Base-by-base conservation (phyloP, 2,797 vertebrate species). In the Triplophysa bombifrons region DNA sequence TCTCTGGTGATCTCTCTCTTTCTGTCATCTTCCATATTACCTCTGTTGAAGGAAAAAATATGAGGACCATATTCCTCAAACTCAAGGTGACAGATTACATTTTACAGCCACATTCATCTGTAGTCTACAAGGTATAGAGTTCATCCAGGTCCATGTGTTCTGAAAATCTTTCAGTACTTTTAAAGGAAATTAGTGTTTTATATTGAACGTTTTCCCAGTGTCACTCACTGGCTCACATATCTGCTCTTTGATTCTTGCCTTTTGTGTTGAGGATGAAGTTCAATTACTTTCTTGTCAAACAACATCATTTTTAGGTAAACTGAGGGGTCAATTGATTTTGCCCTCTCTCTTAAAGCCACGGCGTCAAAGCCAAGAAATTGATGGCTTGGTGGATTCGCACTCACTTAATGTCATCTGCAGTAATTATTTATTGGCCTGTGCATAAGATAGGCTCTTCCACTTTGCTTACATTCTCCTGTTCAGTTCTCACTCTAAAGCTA, bases 381-480 rank as follows among this genome's bases (percentile, higher is more conserved):
- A 89, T 84, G 63, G 78, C 82, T 82, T 74, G 80, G 81, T 60
- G 82, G 82, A 74, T 85, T 80, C 63, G 69, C 82, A n/a, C 74
- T 80, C 74, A 71, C 68, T 80, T 85, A 61, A 55, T 78, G 72
- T 84, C 80, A 83, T 3, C 25, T 70, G 46, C 50, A 38, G 83
- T 89, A 87, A 89, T 88, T 86, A 83, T 86, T 84, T 77, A 72
- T 87, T 71, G 70, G 80, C 61, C 74, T 34, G 80, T 78, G 67
- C 27, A 38, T 61, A 25, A 63, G 46, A 78, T 51, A 20, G 38
- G 44, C 20, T 14, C 61, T 3, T 64, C 19, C 8, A 0, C 30
- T n/a, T 65, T n/a, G 17, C 48, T 78, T 30, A 4, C 20, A 19
- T 22, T 68, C 17, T 30, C 38, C 41, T 19, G 51, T 64, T 25